A percentile compares a stretch with the other conserved stretches of the same genome.
These are phyloP conservation scores for Aurelia sp. DNA, from an alignment of 30 jellyfish, hydroid and myxozoan genomes.

Conservation along the genomic window DNA sequence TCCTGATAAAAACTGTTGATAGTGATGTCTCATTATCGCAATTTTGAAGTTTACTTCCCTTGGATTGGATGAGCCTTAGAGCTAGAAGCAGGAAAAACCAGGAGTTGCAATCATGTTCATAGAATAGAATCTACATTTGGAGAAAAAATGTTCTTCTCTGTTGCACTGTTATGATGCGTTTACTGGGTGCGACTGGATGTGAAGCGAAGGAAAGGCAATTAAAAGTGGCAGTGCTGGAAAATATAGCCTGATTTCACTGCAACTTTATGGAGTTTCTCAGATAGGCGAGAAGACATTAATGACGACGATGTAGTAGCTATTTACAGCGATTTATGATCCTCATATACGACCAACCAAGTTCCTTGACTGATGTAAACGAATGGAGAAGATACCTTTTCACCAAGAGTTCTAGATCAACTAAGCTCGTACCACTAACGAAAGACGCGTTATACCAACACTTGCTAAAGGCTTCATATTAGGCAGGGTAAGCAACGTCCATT, in stretches of 20 bases:
- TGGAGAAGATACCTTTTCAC: slow-evolving; percentile 16
- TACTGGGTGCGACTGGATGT: slow-evolving; percentile 29
- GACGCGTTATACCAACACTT: too few species aligned
- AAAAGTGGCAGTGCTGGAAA: slow-evolving; percentile 52
- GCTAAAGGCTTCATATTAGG: too few species aligned
- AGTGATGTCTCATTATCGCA: slow-evolving; percentile 48
- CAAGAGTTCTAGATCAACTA: too few species aligned
- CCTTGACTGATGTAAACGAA: slow-evolving; percentile 25
- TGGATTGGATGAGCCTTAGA: slow-evolving; percentile 55
- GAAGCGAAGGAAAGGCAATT: slow-evolving; percentile 12
- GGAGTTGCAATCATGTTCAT: slow-evolving; percentile 40
- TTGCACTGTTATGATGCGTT: background rate
- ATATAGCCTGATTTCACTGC: slow-evolving; percentile 27
- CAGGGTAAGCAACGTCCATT: too few species aligned
- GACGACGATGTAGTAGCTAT: slow-evolving; percentile 13
- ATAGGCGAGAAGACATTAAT: background rate
- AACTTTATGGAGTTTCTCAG: background rate
- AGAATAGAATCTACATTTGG: slow-evolving; percentile 1
- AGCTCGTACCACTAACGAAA: too few species aligned
- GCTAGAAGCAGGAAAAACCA: too few species aligned
- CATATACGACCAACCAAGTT: slow-evolving; percentile 50
- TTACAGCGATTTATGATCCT: slow-evolving; percentile 37
- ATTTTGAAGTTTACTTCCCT: slow-evolving; percentile 45
- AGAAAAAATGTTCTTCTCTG: slow-evolving; percentile 25
- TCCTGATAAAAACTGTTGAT: slow-evolving; percentile 28